Percentiles rank a stretch among this genome's conserved stretches.
These are phyloP conservation scores for Rhopalosiphum nymphaeae DNA, from an alignment of 2,888 invertebrate species.

Conservation along the genomic window DNA sequence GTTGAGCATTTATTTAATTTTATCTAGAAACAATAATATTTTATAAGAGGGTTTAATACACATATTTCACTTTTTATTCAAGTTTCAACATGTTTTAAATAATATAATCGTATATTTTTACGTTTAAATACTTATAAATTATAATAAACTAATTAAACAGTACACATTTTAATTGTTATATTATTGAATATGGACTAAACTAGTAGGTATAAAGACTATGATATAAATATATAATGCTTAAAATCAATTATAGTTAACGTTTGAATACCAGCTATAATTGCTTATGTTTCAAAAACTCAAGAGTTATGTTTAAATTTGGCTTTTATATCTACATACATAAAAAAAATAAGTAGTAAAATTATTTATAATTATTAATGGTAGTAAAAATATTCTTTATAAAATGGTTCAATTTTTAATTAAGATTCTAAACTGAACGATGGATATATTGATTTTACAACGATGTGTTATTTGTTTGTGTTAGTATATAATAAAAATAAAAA, in stretches of 20 bases:
- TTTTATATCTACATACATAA: background rate
- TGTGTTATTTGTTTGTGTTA: too few species aligned
- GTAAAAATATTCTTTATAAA: background rate
- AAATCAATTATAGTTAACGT: background rate
- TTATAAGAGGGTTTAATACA: slow-evolving; percentile 11
- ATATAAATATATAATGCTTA: background rate
- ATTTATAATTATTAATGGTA: too few species aligned
- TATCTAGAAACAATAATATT: slow-evolving; percentile 33
- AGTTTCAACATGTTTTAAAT: background rate
- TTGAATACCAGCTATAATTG: background rate
- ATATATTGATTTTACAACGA: too few species aligned
- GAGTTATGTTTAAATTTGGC: background rate
- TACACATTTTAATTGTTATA: background rate
- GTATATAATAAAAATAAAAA: too few species aligned
- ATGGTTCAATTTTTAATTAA: background rate
- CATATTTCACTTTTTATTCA: background rate
- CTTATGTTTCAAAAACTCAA: background rate
- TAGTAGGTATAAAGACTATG: background rate
- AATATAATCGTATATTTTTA: background rate
- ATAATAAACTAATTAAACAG: background rate
- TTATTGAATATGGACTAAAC: background rate
- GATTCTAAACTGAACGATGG: too few species aligned
- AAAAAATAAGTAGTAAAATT: background rate
- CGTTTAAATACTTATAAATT: background rate
- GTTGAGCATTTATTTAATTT: background rate